Percentiles rank a stretch among this genome's conserved stretches.
These are phyloP conservation scores for Didymodactylos carnosus DNA, from an alignment of 2,888 invertebrate genomes.

Conservation along the genomic window DNA sequence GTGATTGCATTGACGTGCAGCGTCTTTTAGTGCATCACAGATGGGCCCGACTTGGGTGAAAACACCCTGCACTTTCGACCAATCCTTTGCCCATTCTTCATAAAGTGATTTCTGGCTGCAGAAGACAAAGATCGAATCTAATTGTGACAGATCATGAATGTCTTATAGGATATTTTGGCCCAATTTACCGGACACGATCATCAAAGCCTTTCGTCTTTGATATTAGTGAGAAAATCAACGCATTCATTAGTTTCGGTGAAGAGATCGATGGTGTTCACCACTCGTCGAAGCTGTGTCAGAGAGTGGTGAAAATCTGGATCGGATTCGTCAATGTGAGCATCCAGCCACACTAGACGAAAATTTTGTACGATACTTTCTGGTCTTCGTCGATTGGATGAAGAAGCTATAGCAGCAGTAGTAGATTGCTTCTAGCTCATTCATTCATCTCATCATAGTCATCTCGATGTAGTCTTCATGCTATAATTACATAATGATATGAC, in stretches of 20 bases:
- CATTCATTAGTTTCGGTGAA: background rate
- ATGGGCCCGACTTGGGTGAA: background rate
- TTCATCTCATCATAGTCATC: too few relatives aligned
- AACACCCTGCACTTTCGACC: background rate
- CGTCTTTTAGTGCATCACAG: background rate
- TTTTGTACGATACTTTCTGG: too few relatives aligned
- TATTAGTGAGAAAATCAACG: background rate
- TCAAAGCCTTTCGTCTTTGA: background rate
- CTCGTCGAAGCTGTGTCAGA: background rate
- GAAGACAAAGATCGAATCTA: background rate
- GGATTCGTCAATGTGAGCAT: background rate
- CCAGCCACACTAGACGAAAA: background rate
- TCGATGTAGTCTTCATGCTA: too few relatives aligned
- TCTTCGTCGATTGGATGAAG: too few relatives aligned
- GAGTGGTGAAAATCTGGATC: background rate
- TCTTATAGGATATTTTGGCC: background rate
- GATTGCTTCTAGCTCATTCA: too few relatives aligned
- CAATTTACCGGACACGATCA: background rate
- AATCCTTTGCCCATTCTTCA: background rate
- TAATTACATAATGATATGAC: too few relatives aligned
- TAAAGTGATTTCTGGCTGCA: background rate
- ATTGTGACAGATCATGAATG: background rate
- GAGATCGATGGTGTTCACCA: background rate
- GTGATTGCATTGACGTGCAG: background rate
- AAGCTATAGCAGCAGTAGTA: too few relatives aligned